Evolutionary conservation across 2,797 vertebrate genomes (phyloP).

Genomic region (Acipenser oxyrinchus): DNA sequence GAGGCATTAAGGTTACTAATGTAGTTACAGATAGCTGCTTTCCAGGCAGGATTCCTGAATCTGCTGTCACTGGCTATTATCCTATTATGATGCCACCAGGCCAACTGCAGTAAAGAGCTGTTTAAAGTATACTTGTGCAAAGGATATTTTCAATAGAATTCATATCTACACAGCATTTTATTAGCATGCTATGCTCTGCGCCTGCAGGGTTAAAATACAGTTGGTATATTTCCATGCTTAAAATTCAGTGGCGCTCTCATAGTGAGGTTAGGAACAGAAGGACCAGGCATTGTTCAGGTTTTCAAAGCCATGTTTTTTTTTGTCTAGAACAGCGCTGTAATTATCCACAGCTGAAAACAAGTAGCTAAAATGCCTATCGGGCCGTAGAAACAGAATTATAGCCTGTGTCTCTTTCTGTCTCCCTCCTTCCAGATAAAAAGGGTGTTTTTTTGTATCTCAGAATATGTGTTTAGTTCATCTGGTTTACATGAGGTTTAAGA

Average conservation of each 20-base stretch:
- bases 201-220: not conserved
- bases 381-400: slow-evolving; percentile 79
- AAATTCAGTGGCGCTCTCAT: not conserved
- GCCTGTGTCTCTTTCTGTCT: slow-evolving; percentile 47
- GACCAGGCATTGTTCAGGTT: slow-evolving; percentile 22
- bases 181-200: too few species aligned
- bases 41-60: too few species aligned
- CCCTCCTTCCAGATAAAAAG: slow-evolving; percentile 57
- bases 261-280: slow-evolving; percentile 16
- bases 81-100: too few species aligned
- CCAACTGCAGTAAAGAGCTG: too few species aligned
- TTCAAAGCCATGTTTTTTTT: slow-evolving; percentile 29
- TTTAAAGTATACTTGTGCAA: too few species aligned
- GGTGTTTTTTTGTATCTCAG: slow-evolving; percentile 35
- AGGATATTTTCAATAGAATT: too few species aligned
- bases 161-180: too few species aligned
- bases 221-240: slow-evolving; percentile 10
- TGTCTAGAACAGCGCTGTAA: slow-evolving; percentile 59
- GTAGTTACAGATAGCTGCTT: too few species aligned
- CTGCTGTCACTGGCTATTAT: too few species aligned
- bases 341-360: slow-evolving; percentile 89
- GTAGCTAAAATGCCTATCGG: slow-evolving; percentile 79
- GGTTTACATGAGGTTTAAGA: slow-evolving; percentile 56
- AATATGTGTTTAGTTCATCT: slow-evolving; percentile 74
- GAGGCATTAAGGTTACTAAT: too few species aligned